These are phyloP conservation scores for Hippolais icterina DNA, from an alignment of 2,113 vertebrate species.

Conservation along the genomic window DNA sequence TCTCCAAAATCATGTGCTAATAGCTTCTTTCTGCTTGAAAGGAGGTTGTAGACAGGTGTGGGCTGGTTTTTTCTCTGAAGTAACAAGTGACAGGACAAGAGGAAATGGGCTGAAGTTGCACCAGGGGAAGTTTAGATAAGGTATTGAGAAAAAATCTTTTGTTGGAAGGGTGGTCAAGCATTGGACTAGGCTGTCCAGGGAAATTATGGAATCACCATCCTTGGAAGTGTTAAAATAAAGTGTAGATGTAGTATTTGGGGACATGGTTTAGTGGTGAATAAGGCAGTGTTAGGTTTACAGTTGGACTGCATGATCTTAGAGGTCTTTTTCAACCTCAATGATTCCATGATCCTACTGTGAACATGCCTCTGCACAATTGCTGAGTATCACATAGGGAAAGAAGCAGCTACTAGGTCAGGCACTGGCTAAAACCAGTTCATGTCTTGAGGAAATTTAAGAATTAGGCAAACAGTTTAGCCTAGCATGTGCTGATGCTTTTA, in stretches of 20 bases:
- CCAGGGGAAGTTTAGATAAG: neutral
- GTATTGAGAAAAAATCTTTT: neutral
- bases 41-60: neutral
- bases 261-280: neutral
- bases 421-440: neutral
- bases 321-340: neutral
- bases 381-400: neutral
- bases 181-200: neutral
- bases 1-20: neutral
- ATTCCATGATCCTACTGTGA: neutral
- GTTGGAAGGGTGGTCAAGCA: neutral
- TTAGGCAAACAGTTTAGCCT: neutral
- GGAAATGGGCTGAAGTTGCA: neutral
- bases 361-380: neutral
- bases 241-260: neutral
- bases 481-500: neutral
- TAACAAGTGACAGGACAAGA: neutral
- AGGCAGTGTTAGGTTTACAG: neutral
- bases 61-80: neutral
- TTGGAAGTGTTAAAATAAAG: neutral
- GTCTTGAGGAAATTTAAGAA: neutral
- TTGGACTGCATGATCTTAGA: neutral
- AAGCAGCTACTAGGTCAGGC: neutral
- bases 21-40: neutral
- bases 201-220: neutral